Conservation (phyloP, 1,140 invertebrate species). For the Chironomus striatipennis region DNA sequence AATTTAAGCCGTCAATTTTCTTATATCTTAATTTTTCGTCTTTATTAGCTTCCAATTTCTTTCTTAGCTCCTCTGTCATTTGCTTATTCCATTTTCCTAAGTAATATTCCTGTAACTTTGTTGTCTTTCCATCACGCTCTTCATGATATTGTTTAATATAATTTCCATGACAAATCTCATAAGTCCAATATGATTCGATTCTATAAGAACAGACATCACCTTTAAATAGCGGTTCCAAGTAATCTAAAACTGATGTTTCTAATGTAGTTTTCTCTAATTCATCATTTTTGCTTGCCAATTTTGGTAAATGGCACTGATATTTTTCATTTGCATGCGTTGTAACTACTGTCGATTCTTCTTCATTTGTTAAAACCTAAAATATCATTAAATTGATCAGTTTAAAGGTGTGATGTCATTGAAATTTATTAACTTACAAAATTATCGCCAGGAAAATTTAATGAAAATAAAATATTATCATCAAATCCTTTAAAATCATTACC, state of each 20-base stretch:
- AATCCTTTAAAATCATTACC: conserved; percentile 59
- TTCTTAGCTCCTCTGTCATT: conserved; percentile 46
- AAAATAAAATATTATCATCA: conserved; percentile 72
- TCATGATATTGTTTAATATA: conserved; percentile 92
- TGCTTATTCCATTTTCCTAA: conserved; percentile 64
- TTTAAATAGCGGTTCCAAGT: conserved; percentile 66
- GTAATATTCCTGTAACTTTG: conserved; percentile 66
- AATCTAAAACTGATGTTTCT: conserved; percentile 54
- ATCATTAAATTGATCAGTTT: conserved; percentile 24
- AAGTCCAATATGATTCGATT: conserved; percentile 93
- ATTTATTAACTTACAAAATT: conserved; percentile 30
- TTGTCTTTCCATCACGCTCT: conserved; percentile 63
- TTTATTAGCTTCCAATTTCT: conserved; percentile 43
- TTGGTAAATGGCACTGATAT: conserved; percentile 68
- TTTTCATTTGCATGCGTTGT: conserved; percentile 58
- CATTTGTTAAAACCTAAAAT: conserved; percentile 43
- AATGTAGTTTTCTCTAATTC: conserved; percentile 34
- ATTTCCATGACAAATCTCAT: conserved; percentile 90
- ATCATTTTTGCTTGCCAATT: conserved; percentile 49
- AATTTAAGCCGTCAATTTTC: conserved; percentile 75
- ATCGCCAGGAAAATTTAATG: conserved; percentile 66
- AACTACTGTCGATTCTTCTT: conserved; percentile 43
- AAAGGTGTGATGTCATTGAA: not conserved
- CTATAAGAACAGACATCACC: conserved; percentile 73
- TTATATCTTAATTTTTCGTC: conserved; percentile 46